Base-by-base conservation (phyloP, 2,888 invertebrate genomes). In the Anoplius nigerrimus region DNA sequence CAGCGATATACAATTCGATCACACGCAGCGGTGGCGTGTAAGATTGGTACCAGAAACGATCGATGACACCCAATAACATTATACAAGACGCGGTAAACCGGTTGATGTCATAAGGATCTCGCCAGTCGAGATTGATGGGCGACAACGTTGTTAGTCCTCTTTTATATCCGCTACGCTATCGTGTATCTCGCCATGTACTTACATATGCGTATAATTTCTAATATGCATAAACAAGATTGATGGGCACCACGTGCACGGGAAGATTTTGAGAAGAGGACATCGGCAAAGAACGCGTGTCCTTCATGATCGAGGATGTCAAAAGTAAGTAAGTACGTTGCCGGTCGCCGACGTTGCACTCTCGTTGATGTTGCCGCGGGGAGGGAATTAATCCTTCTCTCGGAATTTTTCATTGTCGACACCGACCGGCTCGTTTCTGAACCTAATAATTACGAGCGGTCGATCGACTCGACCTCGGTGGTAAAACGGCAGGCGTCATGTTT, bases 361-460 rank as follows among this genome's bases (percentile, higher is more conserved):
- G 57, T 52, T 13, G 48, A 34, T n/a, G 62, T 20, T 43, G 67
- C 70, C 71, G 58, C 53, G 58, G 72, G 71, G 65, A 72, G 72
- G 69, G 72, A 72, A 82, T 83, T 79, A 83, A 80, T 82, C 76
- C 79, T 75, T 74, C 69, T 70, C 56, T 59, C 54, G 61, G 69
- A 54, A 80, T 81, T 82, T 81, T 83, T 83, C 79, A 77, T 78
- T 77, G 78, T 78, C 79, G 77, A 73, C 77, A 72, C 62, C 72
- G 74, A 68, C 42, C 72, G 75, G 65, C 66, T 43, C 72, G 68
- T 62, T 65, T 65, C 60, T 56, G 69, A 74, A 73, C 63, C 74
- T 72, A 76, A 72, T 80, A 82, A 83, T 83, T 83, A 83, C 73
- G 65, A 53, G 68, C 65, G 45, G 66, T 69, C 77, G 78, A 81